Base-by-base conservation (phyloP, 1,140 invertebrate species). In the Dreissena rostriformis region DNA sequence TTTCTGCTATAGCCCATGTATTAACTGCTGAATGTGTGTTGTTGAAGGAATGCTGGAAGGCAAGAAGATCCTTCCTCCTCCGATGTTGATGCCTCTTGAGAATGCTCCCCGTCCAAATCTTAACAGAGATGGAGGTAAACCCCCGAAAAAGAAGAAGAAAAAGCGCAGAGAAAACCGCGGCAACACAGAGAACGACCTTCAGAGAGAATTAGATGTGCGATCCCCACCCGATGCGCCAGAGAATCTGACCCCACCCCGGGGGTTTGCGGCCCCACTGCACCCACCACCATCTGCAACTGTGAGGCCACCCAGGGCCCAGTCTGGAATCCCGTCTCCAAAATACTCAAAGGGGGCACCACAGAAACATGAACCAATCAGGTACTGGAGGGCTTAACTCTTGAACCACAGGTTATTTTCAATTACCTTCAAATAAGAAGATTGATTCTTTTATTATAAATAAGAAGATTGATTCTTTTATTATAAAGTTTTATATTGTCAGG, bases 91-190 rank as follows among this genome's bases (percentile, higher is more conserved):
- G 49, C 91, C 91, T 57, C 78, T 91, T 29, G 88, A 88, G 80
- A 91, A 91, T 87, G 90, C 91, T 65, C 91, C 90, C 39, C 86
- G 88, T 82, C 89, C 85, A 7, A 80, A 82, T 26, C 65, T 88
- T 0, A 84, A 86, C 70, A 82, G 74, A 28, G 84, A 88, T 22
- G 86, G 88, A 26, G 86, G 82, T 57, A 84, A 70, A 26, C 87
- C 88, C 24, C 82, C 86, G 68, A 91, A 91, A 83, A 91, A 90
- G 79, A 91, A 89, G 72, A 91, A 91, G 78, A 91, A 91, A 74
- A 81, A 81, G 67, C 55, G 81, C 5, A 83, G 86, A 19, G 80
- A 76, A 65, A 66, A 28, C 29, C 65, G 71, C 19, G 67, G 51
- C 53, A 82, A 82, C 28, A 65, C 71, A 49, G 89, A 90, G n/a